phyloP scores from a whole-genome alignment of 2,888 invertebrate species.

The Vanessa cardui region DNA sequence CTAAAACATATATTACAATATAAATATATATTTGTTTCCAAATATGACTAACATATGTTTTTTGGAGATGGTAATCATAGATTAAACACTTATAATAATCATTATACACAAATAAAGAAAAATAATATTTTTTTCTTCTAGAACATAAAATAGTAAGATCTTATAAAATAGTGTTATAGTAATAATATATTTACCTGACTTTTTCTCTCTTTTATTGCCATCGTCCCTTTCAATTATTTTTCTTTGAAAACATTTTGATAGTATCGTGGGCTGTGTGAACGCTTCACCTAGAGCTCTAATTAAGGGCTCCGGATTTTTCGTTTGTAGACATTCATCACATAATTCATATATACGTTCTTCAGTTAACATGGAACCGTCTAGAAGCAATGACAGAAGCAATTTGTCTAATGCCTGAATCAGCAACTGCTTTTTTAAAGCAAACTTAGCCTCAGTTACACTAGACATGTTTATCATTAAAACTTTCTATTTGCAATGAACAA shows the following conservation, averaged over 20 bases:
- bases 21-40: not conserved
- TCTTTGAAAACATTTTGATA: constrained; percentile 87
- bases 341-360: constrained; percentile 89
- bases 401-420: constrained; percentile 54
- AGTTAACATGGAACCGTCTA: constrained; percentile 84
- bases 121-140: too few species aligned
- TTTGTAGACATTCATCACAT: constrained; percentile 88
- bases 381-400: constrained; percentile 46
- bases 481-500: not conserved
- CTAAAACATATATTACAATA: constrained; percentile 46
- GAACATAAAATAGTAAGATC: too few species aligned
- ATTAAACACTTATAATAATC: too few species aligned
- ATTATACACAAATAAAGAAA: too few species aligned
- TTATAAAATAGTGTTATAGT: constrained; percentile 1
- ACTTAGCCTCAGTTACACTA: constrained; percentile 15
- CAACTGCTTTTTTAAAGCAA: constrained; percentile 31
- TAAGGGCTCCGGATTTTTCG: constrained; percentile 86
- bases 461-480: constrained; percentile 16
- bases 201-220: constrained; percentile 67
- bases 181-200: constrained; percentile 56
- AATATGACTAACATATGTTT: not conserved
- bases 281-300: constrained; percentile 90
- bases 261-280: constrained; percentile 84
- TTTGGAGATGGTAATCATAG: too few species aligned
- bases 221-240: constrained; percentile 62